Evolutionary conservation across 1,140 invertebrate species (phyloP), one percentile per base, ranked within the genome.

Genomic region (Apis cerana): DNA sequence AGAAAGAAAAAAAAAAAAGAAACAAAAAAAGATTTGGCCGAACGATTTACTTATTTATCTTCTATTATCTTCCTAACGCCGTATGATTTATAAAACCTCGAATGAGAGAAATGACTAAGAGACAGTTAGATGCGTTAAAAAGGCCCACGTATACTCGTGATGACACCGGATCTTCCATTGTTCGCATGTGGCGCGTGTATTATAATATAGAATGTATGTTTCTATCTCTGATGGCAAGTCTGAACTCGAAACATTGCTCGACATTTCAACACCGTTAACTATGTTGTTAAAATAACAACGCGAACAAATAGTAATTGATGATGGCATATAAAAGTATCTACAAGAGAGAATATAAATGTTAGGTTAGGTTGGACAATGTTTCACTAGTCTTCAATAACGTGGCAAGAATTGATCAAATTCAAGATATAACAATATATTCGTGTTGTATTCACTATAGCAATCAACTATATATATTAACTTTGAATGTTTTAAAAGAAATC

Each of bases 101-200:
- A 70, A 71, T 67, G 72, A 65, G 61, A 80, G 62, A 65, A 27
- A 67, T 75, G 67, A 65, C 69, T 62, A 76, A 68, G 75, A 75
- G 48, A 83, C 48, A 70, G 50, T 82, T 76, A 79, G 78, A 88
- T 67, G 33, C 74, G 70, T 83, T 58, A 61, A 58, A 72, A 85
- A 89, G 84, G 84, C 87, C 84, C 87, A 89, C 85, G 78, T 87
- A 74, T 70, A 81, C 83, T 88, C 86, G 83, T 88, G 80, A 88
- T 80, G 76, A 88, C 80, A 85, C 81, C 80, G n/a, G 72, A 86
- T 85, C 61, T 75, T 88, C 74, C 71, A 59, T 75, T 83, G 33
- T 52, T 81, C 80, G 67, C 80, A 74, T 80, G 85, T 85, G 83
- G 69, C 87, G 85, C 79, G 76, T 87, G 80, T 80, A 71, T 43